Conservation (phyloP, 2,113 vertebrate species). For the Spheniscus mendiculus region DNA sequence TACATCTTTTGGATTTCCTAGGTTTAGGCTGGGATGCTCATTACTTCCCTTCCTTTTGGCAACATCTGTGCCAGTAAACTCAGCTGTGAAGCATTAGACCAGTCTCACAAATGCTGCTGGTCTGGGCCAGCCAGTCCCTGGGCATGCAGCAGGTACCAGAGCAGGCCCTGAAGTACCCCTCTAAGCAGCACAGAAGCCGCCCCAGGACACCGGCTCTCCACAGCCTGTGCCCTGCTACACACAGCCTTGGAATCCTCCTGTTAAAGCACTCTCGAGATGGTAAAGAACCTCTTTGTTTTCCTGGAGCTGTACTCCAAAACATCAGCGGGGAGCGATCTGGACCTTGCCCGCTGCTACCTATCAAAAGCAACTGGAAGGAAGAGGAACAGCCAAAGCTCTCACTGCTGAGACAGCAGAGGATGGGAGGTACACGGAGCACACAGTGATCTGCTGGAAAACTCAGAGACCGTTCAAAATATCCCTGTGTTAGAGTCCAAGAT, state of each 20-base stretch:
- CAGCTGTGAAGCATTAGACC: not conserved
- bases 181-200: not conserved
- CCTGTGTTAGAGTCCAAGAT: not conserved
- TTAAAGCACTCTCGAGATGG: not conserved
- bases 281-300: not conserved
- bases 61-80: not conserved
- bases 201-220: not conserved
- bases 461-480: not conserved
- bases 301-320: not conserved
- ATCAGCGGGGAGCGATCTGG: not conserved
- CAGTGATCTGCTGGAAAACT: not conserved
- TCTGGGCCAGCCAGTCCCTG: not conserved
- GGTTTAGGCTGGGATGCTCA: not conserved
- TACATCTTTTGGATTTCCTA: not conserved
- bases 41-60: not conserved
- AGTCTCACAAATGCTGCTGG: not conserved
- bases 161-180: not conserved
- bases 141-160: not conserved
- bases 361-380: not conserved
- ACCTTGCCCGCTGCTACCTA: no score
- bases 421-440: not conserved
- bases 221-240: not conserved
- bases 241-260: not conserved
- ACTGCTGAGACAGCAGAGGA: not conserved
- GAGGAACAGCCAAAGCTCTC: not conserved